Percentiles rank a stretch among this genome's conserved stretches.
These are phyloP conservation scores for Aurelia sp. DNA, from an alignment of 30 jellyfish, hydroid and myxozoan species.

Conservation along the genomic window DNA sequence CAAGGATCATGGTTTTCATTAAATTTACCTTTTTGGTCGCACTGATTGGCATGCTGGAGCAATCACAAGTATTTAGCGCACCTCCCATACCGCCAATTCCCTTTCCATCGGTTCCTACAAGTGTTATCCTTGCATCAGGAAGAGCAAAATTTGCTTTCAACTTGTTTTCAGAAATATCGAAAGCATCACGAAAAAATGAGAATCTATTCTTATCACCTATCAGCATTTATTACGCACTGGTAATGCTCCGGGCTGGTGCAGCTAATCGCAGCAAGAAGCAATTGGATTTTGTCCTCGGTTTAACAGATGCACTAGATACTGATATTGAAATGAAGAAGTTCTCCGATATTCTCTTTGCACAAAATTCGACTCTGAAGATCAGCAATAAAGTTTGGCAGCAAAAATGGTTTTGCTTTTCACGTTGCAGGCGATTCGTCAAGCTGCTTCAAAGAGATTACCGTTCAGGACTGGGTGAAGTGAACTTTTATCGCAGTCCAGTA, in stretches of 20 bases:
- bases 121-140: background rate
- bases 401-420: conserved; percentile 47
- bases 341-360: background rate
- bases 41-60: no score
- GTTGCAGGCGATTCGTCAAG: conserved; percentile 48
- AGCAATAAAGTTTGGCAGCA: conserved; percentile 64
- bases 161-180: conserved; percentile 19
- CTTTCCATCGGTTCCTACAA: no score
- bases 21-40: no score
- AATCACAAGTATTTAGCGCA: no score
- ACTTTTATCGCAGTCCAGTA: conserved; percentile 50
- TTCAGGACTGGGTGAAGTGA: conserved; percentile 62
- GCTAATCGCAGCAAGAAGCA: conserved; percentile 46
- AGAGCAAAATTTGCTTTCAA: conserved; percentile 24
- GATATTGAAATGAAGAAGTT: background rate
- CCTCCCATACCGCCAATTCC: no score
- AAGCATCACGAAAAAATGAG: background rate
- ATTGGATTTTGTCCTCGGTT: conserved; percentile 50
- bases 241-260: conserved; percentile 75
- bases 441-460: conserved; percentile 37
- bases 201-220: conserved; percentile 77
- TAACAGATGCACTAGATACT: background rate
- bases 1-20: no score
- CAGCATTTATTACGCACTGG: conserved; percentile 70
- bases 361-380: background rate